Percentiles rank a stretch among this genome's conserved stretches.
phyloP scores from a whole-genome alignment of 2,888 invertebrate genomes.

The Temnothorax rugatulus region DNA sequence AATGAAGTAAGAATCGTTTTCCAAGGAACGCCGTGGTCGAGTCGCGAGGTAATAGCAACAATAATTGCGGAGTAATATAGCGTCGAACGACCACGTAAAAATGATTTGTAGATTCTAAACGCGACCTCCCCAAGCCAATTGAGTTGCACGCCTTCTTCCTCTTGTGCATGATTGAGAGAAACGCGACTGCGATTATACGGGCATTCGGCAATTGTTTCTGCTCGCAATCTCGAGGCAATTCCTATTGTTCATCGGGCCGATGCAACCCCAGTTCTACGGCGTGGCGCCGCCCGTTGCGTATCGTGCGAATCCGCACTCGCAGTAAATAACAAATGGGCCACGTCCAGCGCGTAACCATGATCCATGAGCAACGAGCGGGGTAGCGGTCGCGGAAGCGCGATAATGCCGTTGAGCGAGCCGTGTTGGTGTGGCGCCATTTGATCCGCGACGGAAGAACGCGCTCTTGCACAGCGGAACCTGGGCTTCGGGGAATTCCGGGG shows the following conservation, averaged over 20 bases:
- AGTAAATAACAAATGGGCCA: constrained; percentile 77
- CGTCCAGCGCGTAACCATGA: constrained; percentile 76
- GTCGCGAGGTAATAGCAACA: constrained; percentile 15
- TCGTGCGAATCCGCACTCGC: constrained; percentile 70
- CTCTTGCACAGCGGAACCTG: constrained; percentile 44
- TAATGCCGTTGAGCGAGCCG: constrained; percentile 68
- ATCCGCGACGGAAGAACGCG: constrained; percentile 66
- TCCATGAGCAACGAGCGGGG: constrained; percentile 68
- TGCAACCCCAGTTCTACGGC: constrained; percentile 1
- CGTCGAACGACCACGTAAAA: constrained; percentile 34
- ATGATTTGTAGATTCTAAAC: constrained; percentile 54
- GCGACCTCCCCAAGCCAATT: constrained; percentile 35
- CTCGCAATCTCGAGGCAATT: constrained; percentile 54
- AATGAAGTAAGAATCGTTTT: background rate
- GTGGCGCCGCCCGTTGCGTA: constrained; percentile 54
- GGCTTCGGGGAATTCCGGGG: constrained; percentile 38
- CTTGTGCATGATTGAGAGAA: constrained; percentile 36
- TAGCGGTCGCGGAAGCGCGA: constrained; percentile 54
- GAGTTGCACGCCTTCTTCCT: background rate
- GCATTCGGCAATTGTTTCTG: constrained; percentile 64
- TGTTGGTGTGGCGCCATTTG: constrained; percentile 63
- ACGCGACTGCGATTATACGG: constrained; percentile 49
- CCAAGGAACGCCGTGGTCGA: background rate
- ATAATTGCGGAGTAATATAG: constrained; percentile 33
- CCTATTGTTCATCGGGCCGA: constrained; percentile 63